Conservation (phyloP, 2,888 invertebrate species). For the Bibio marci region DNA sequence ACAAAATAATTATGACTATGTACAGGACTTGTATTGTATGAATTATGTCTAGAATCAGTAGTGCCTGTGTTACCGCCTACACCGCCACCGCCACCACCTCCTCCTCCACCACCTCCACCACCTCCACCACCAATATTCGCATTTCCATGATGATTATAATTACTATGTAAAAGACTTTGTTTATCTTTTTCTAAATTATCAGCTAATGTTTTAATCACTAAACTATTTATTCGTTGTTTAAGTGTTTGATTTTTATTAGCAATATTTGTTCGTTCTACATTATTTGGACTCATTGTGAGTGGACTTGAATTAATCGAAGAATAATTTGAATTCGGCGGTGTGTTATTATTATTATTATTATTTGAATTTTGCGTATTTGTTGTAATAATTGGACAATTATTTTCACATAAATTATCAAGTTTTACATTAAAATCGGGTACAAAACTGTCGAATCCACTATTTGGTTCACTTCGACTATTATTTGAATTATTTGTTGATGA, state of each 20-base stretch:
- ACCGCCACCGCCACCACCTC: slow-evolving; percentile 24
- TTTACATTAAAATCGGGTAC: slow-evolving; percentile 23
- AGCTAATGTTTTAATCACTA: slow-evolving; percentile 76
- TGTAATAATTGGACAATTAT: slow-evolving; percentile 22
- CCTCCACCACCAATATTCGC: slow-evolving; percentile 6
- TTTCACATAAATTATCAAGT: slow-evolving; percentile 28
- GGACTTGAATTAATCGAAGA: neutral
- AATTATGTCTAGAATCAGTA: slow-evolving; percentile 12
- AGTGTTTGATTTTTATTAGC: slow-evolving; percentile 47
- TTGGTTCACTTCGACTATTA: slow-evolving; percentile 23
- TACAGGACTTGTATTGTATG: slow-evolving; percentile 27
- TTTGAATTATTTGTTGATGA: slow-evolving; percentile 3
- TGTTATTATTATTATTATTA: slow-evolving; percentile 7
- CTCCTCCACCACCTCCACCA: slow-evolving; percentile 32
- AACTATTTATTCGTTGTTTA: slow-evolving; percentile 74
- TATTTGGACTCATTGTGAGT: slow-evolving; percentile 9
- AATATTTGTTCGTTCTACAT: slow-evolving; percentile 23
- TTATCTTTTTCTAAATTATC: slow-evolving; percentile 52
- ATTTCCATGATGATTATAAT: slow-evolving; percentile 5
- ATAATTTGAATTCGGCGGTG: slow-evolving; percentile 16
- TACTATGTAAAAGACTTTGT: slow-evolving; percentile 18
- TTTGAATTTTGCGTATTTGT: neutral
- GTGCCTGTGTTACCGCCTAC: slow-evolving; percentile 17
- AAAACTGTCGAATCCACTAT: slow-evolving; percentile 28
- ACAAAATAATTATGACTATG: slow-evolving; percentile 30